Evolutionary conservation across 2,797 vertebrate species (phyloP).

Genomic region (Acanthiza pusilla): DNA sequence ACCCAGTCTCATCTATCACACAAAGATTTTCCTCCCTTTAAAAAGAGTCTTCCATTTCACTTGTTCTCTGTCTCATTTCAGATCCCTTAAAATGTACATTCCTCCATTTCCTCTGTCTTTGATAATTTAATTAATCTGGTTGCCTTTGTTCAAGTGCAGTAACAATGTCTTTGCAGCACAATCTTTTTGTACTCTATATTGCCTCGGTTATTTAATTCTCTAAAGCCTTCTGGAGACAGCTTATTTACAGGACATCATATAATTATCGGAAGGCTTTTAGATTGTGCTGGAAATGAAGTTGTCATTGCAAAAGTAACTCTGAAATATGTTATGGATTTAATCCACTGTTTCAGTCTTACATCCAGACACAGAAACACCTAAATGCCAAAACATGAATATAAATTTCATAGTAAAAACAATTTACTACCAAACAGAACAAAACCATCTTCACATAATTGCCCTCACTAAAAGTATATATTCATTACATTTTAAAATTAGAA

Average conservation of each 20-base stretch:
- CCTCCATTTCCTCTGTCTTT: background rate
- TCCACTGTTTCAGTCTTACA: background rate
- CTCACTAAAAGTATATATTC: background rate
- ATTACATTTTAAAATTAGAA: background rate
- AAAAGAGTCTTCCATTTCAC: background rate
- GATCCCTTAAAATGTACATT: background rate
- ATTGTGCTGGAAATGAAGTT: background rate
- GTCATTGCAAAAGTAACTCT: background rate
- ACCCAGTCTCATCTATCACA: background rate
- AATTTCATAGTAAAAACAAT: background rate
- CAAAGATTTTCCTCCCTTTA: background rate
- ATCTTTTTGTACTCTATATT: background rate
- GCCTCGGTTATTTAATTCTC: background rate
- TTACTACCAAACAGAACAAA: background rate
- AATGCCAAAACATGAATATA: background rate
- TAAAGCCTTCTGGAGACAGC: background rate
- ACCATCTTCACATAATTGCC: background rate
- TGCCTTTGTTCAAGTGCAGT: background rate
- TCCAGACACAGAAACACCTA: background rate
- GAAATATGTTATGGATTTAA: background rate
- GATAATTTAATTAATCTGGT: slow-evolving; percentile 27
- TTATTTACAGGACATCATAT: slow-evolving; percentile 19
- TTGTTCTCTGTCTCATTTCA: background rate
- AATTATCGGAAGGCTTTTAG: slow-evolving; percentile 6
- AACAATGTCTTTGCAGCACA: background rate